Percentiles rank a stretch among this genome's conserved stretches.
Conservation (phyloP, 2,797 vertebrate species). For the Mus caroli region DNA sequence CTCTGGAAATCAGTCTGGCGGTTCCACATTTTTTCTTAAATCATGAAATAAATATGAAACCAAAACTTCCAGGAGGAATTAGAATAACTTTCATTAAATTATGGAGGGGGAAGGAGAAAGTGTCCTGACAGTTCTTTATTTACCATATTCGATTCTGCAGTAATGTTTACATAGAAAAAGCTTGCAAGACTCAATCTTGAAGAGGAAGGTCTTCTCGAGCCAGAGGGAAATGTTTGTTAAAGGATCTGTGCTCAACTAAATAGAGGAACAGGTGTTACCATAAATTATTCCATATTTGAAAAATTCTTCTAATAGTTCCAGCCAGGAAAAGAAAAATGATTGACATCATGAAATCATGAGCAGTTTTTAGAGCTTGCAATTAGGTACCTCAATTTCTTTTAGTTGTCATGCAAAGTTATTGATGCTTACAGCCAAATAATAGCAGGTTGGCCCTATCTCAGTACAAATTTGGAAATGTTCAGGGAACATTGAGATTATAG, state of each 20-base stretch:
- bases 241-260: conserved; percentile 29
- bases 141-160: background rate
- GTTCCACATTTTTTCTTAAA: conserved; percentile 22
- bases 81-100: background rate
- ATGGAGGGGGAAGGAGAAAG: background rate
- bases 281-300: conserved; percentile 1
- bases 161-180: background rate
- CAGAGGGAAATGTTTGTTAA: conserved; percentile 15
- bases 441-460: conserved; percentile 20
- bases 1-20: too few relatives aligned
- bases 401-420: conserved; percentile 8
- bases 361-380: conserved; percentile 19
- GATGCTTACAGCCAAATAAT: conserved; percentile 54
- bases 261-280: conserved; percentile 42
- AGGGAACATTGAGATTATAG: conserved; percentile 37
- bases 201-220: background rate
- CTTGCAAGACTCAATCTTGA: background rate
- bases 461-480: conserved; percentile 61
- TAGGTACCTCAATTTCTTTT: background rate
- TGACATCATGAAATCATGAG: conserved; percentile 13
- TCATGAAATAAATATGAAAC: background rate
- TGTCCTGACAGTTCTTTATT: background rate
- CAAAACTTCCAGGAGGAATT: background rate
- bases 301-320: background rate
- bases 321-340: conserved; percentile 40